Evolutionary conservation across 2,797 vertebrate species (phyloP).

Genomic region (Eremophila alpestris): DNA sequence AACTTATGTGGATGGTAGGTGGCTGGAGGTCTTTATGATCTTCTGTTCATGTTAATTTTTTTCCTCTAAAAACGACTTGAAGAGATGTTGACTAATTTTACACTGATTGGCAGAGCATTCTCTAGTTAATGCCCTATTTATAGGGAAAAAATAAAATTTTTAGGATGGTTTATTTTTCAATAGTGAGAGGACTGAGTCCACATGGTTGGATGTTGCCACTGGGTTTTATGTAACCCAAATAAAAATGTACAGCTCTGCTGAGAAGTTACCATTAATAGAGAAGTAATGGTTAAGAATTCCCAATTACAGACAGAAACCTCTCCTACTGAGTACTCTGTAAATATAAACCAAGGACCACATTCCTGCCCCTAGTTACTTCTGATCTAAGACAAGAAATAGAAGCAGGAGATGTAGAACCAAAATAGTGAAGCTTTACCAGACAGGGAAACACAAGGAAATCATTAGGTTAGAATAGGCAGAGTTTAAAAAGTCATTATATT

Average conservation of each 20-base stretch:
- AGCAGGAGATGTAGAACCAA: not conserved
- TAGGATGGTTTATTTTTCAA: not conserved
- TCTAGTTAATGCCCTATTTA: not conserved
- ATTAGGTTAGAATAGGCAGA: not conserved
- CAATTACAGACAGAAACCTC: not conserved
- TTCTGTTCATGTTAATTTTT: not conserved
- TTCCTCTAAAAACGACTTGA: not conserved
- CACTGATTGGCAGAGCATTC: not conserved
- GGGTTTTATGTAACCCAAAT: not conserved
- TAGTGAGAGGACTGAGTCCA: not conserved
- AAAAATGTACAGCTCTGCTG: not conserved
- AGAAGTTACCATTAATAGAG: not conserved
- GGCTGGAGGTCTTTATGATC: not conserved
- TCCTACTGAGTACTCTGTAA: not conserved
- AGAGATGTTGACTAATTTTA: not conserved
- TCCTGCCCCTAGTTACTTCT: not conserved
- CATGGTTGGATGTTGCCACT: not conserved
- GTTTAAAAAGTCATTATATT: not conserved
- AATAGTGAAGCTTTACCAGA: not conserved
- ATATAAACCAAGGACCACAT: not conserved
- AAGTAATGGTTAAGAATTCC: not conserved
- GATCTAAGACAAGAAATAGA: not conserved
- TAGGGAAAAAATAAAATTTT: not conserved
- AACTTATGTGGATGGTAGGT: not conserved
- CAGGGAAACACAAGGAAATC: not conserved